These are phyloP conservation scores for Caenorhabditis tropicalis DNA, from an alignment of 1,140 invertebrate species.

Conservation along the genomic window DNA sequence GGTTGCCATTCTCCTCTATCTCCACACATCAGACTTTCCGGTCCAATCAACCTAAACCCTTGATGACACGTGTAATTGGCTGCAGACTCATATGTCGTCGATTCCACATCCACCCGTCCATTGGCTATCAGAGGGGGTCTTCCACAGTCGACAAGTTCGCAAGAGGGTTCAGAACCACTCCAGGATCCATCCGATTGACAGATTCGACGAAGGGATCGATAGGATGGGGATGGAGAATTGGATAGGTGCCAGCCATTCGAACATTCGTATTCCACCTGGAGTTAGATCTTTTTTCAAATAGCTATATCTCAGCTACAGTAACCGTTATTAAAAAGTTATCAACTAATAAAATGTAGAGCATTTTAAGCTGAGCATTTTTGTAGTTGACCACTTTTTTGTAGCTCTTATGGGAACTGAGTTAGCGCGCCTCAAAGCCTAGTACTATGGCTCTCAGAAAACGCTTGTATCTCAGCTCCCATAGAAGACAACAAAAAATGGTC, in stretches of 20 bases:
- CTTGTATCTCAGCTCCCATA: too few relatives aligned
- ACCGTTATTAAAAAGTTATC: too few relatives aligned
- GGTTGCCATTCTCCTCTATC: slow-evolving; percentile 84
- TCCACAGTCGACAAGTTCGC: slow-evolving; percentile 59
- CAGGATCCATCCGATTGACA: slow-evolving; percentile 50
- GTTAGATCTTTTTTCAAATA: not conserved
- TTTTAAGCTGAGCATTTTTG: too few relatives aligned
- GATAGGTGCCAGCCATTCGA: slow-evolving; percentile 45
- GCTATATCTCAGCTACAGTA: too few relatives aligned
- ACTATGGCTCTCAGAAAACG: too few relatives aligned
- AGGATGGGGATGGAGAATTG: slow-evolving; percentile 14
- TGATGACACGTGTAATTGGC: slow-evolving; percentile 87
- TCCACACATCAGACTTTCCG: slow-evolving; percentile 81
- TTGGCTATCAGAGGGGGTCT: slow-evolving; percentile 57
- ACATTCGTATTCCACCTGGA: slow-evolving; percentile 49
- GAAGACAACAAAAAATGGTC: too few relatives aligned
- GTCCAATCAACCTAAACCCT: slow-evolving; percentile 88
- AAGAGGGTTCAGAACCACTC: slow-evolving; percentile 36
- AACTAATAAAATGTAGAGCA: too few relatives aligned
- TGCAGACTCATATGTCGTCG: slow-evolving; percentile 52
- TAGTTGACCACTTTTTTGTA: too few relatives aligned
- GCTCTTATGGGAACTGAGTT: too few relatives aligned
- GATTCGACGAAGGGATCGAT: slow-evolving; percentile 34
- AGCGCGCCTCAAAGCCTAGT: too few relatives aligned
- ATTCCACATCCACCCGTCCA: slow-evolving; percentile 49